Percentiles rank a stretch among this genome's conserved stretches.
Conservation (phyloP, 2,113 vertebrate species). For the Anhinga rufa region DNA sequence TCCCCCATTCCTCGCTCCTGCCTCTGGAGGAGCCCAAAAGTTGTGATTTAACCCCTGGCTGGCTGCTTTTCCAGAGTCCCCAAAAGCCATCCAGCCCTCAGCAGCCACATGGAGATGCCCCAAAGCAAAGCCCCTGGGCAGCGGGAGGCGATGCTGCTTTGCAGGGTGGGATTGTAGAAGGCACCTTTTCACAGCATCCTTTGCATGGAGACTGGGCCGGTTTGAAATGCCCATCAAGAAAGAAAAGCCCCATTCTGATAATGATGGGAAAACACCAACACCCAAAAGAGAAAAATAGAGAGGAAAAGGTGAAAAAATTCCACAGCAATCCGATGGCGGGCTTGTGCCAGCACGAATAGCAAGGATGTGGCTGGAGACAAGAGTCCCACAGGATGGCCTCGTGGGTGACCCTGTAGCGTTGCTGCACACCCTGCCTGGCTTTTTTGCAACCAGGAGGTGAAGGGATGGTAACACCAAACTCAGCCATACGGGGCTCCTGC, state of each 20-base stretch:
- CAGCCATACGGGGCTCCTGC: background rate
- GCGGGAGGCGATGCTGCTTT: background rate
- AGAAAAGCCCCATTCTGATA: background rate
- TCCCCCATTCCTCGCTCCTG: background rate
- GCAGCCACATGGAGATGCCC: background rate
- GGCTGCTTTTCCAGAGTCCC: background rate
- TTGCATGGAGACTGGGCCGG: fast-evolving
- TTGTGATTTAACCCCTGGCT: background rate
- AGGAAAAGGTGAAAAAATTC: background rate
- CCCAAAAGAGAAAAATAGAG: background rate
- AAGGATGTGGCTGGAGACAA: background rate
- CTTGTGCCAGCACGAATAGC: background rate
- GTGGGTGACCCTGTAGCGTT: background rate
- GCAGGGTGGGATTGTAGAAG: background rate
- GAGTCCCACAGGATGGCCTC: background rate
- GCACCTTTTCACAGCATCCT: background rate
- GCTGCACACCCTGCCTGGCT: fast-evolving
- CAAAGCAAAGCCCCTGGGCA: background rate
- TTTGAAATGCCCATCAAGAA: background rate
- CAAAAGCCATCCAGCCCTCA: background rate
- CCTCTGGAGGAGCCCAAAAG: background rate
- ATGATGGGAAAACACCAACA: background rate
- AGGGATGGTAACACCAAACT: background rate
- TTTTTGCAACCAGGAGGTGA: background rate
- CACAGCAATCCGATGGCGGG: fast-evolving